Base-by-base conservation (phyloP, 2,113 vertebrate species). In the Ivindomyrus marchei region DNA sequence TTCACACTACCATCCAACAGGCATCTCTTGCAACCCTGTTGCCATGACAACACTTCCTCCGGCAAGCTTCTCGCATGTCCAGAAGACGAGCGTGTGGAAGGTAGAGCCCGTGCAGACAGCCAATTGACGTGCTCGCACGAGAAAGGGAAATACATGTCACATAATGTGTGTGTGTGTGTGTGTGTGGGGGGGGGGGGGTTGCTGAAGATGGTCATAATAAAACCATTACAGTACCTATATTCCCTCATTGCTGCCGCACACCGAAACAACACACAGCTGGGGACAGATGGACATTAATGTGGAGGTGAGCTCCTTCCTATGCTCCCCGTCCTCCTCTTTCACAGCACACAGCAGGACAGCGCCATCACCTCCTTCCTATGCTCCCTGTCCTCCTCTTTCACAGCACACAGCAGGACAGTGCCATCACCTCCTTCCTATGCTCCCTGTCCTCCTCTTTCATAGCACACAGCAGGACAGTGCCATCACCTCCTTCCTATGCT, bases 41-140 rank as follows among this genome's bases (percentile, higher is more conserved):
- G 94, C 96, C 95, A 96, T 95, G 95, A 94, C 92, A 95, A 96
- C 96, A 93, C 92, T 91, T 95, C 94, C 95, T 95, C 93, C 93
- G 95, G 94, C 94, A 94, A 92, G 91, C 92, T 93, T 92, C 92
- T 47, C 42, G 89, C 91, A 93, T 88, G 90, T 91, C 92, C 92
- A 91, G 92, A 91, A 93, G 92, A 93, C 90, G 93, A 92, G 58
- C 47, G 47, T 42, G 89, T 74, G 90, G 56, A 90, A 10, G 36
- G 74, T 42, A 39, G 74, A 39, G 74, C 36, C 74, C 74, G 6
- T 42, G 13, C 74, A 77, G 36, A 19, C 74, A 42, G 74, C 74
- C 74, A 77, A 77, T 36, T 77, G 10, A 77, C 3, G 74, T 19
- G 27, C 27, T 15, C n/a, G 3, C 31, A 74, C 7, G 27, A 74